These are phyloP conservation scores for Polypedilum vanderplanki DNA, from an alignment of 1,140 invertebrate genomes.

Conservation along the genomic window DNA sequence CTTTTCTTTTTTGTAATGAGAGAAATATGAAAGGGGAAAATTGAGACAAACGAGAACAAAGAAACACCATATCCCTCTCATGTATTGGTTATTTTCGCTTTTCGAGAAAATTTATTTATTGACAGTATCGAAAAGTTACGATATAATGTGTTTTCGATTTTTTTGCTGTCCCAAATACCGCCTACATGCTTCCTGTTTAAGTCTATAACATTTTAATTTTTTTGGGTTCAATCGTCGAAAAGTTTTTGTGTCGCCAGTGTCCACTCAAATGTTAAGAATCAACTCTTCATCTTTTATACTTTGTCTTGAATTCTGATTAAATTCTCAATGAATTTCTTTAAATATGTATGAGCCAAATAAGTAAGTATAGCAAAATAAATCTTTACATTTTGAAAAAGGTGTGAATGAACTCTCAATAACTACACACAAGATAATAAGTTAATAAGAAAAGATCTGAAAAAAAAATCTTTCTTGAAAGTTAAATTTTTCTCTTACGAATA, in stretches of 20 bases:
- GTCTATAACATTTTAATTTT: neutral
- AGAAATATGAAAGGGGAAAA: too few relatives aligned
- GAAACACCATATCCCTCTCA: too few relatives aligned
- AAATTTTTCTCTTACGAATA: neutral
- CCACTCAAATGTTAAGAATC: neutral
- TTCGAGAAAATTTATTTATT: neutral
- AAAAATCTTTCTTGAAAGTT: neutral
- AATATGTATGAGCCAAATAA: neutral
- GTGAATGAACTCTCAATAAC: conserved; percentile 9
- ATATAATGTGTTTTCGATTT: too few relatives aligned
- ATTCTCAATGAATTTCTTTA: neutral
- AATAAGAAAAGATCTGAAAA: neutral
- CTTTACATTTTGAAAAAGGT: neutral
- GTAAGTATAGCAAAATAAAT: neutral
- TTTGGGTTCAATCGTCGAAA: neutral
- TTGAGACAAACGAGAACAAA: too few relatives aligned
- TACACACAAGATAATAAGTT: neutral
- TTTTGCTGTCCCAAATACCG: neutral
- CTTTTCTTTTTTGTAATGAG: conserved; percentile 1
- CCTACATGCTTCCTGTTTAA: neutral
- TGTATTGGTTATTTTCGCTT: too few relatives aligned
- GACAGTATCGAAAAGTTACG: neutral
- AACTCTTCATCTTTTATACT: too few relatives aligned
- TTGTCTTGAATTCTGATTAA: neutral
- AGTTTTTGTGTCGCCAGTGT: neutral